Evolutionary conservation across 2,797 vertebrate genomes (phyloP), one percentile per base, ranked within the genome.

Genomic region (Gadopsis marmoratus): DNA sequence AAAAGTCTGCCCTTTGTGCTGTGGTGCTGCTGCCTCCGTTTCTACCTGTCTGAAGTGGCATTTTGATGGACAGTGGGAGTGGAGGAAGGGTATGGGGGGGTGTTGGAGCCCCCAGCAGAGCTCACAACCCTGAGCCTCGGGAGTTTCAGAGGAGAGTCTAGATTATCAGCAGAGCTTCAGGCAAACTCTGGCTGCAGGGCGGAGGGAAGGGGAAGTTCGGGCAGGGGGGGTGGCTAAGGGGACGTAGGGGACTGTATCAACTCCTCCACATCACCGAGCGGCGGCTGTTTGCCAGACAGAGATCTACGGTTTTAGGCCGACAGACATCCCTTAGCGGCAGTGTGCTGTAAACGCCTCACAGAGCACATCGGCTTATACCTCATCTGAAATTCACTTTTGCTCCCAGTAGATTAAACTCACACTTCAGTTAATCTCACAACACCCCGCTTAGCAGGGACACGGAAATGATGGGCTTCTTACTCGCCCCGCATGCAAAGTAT

Each of bases 381-480:
- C 70, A 69, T 77, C 81, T 83, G 77, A 76, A 89, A 91, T 90
- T 91, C 87, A 82, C 83, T 83, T 83, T 82, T 70, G 82, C 89
- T 85, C 85, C 88, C 78, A 89, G 87, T 91, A 92, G 91, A 92
- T 92, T 92, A 91, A 91, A 93, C 87, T 88, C 87, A 89, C 89
- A 90, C 86, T 88, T 88, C 77, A 89, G 78, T 86, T 83, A 85
- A 71, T 89, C 88, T 89, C 85, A 78, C 84, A 78, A 66, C 82
- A 82, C 76, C 50, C 65, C 70, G 78, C 85, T 88, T 79, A 85
- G 70, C 86, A 79, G 86, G 74, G 66, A 71, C 82, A 76, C 59
- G 76, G 69, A 82, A 78, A 85, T 82, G 68, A 84, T 54, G 60
- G 79, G 82, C 75, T 78, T 54, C 74, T 78, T 58, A 81, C 84